Conservation (phyloP, 2,888 invertebrate species). For the Labia minor region DNA sequence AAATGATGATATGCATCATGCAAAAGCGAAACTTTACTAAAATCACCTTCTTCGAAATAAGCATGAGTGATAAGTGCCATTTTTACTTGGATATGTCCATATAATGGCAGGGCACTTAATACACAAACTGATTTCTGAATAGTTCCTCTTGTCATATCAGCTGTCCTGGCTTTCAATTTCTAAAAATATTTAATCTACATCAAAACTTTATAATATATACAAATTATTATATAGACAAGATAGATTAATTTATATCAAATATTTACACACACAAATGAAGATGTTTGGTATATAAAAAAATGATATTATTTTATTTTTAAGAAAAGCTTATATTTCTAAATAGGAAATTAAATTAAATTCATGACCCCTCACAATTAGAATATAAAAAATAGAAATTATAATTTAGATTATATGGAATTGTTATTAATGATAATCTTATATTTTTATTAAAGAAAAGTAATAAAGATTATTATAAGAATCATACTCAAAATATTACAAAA, state of each 20-base stretch:
- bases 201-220: too few species aligned
- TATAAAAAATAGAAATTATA: too few species aligned
- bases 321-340: too few species aligned
- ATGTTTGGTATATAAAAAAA: slow-evolving; percentile 20
- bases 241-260: background rate
- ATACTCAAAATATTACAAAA: too few species aligned
- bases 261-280: background rate
- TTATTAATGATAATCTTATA: too few species aligned
- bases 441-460: too few species aligned
- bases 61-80: slow-evolving; percentile 92
- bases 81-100: slow-evolving; percentile 90
- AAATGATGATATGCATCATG: slow-evolving; percentile 88
- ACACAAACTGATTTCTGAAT: slow-evolving; percentile 98
- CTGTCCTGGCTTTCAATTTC: slow-evolving; percentile 83
- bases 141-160: slow-evolving; percentile 92
- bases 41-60: slow-evolving; percentile 92
- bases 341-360: too few species aligned
- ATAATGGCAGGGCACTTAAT: slow-evolving; percentile 78
- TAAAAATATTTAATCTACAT: too few species aligned
- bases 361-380: too few species aligned
- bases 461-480: too few species aligned
- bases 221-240: background rate
- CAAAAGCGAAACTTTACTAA: slow-evolving; percentile 73
- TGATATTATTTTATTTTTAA: too few species aligned
- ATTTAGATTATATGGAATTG: too few species aligned